phyloP scores from a whole-genome alignment of 2,888 invertebrate genomes.

The Drosophila heteroneura region DNA sequence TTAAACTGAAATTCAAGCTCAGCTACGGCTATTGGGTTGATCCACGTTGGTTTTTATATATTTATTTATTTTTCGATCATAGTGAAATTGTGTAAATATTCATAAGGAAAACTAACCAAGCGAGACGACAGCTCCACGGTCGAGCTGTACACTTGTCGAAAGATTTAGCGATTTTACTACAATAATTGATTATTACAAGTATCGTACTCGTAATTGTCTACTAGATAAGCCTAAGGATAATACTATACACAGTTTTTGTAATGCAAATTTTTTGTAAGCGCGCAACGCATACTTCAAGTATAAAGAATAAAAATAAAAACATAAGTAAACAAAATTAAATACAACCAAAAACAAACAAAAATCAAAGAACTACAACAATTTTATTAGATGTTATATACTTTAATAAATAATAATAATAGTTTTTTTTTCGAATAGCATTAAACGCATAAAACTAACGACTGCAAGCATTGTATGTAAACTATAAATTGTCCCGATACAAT shows the following conservation, averaged over 20 bases:
- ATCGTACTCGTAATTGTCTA: constrained; percentile 50
- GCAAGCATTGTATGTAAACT: constrained; percentile 65
- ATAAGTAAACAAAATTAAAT: background rate
- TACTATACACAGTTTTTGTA: constrained; percentile 44
- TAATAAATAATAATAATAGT: constrained; percentile 18
- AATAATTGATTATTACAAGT: constrained; percentile 52
- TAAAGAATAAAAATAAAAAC: constrained; percentile 19
- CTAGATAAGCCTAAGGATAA: constrained; percentile 44
- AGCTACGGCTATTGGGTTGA: constrained; percentile 33
- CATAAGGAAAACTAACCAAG: constrained; percentile 37
- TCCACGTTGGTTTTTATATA: constrained; percentile 5
- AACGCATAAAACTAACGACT: constrained; percentile 62
- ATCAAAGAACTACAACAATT: constrained; percentile 29
- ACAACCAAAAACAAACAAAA: background rate
- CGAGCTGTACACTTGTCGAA: constrained; percentile 9
- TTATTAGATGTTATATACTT: constrained; percentile 49
- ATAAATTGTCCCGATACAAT: constrained; percentile 57
- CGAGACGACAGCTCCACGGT: background rate
- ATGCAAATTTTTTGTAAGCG: constrained; percentile 42
- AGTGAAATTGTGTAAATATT: constrained; percentile 59
- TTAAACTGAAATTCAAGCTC: constrained; percentile 52
- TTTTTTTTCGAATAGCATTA: constrained; percentile 49
- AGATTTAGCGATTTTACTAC: constrained; percentile 65
- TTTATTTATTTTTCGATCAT: constrained; percentile 13
- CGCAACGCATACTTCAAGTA: constrained; percentile 44